Evolutionary conservation across 1,140 invertebrate genomes (phyloP).

Genomic region (Hylaeus anthracinus): DNA sequence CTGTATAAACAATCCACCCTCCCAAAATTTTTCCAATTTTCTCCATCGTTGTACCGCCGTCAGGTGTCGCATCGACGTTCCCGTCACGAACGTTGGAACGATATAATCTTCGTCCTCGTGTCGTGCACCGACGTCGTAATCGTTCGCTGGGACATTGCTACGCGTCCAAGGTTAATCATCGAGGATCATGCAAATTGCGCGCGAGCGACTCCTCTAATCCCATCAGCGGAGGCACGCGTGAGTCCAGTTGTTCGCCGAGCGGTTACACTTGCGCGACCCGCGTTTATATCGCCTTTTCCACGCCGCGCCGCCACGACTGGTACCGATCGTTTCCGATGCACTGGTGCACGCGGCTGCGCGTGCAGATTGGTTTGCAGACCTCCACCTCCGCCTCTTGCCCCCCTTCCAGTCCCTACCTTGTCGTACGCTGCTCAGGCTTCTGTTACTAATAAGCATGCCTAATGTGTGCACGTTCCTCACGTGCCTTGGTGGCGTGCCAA

Average conservation of each 20-base stretch:
- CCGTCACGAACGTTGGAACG: not conserved
- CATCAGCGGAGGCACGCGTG: constrained; percentile 14
- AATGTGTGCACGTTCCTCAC: constrained; percentile 39
- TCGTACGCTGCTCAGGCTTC: constrained; percentile 1
- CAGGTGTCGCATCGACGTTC: no score
- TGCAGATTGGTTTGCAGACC: constrained; percentile 5
- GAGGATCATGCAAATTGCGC: constrained; percentile 24
- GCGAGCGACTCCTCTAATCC: constrained; percentile 9
- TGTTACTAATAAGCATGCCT: constrained; percentile 46
- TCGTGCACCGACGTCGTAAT: not conserved
- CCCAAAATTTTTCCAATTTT: no score
- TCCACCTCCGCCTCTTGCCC: not conserved
- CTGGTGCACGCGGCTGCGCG: not conserved
- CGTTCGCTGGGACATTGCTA: not conserved
- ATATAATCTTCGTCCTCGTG: not conserved
- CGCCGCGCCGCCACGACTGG: not conserved
- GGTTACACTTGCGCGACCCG: constrained; percentile 17
- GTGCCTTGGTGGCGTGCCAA: constrained; percentile 42
- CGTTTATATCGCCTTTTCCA: constrained; percentile 18
- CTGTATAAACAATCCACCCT: no score
- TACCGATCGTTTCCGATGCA: constrained; percentile 21
- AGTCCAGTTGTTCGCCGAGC: constrained; percentile 4
- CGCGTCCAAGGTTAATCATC: constrained; percentile 25
- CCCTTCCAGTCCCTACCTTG: no score
- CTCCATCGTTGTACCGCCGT: no score